phyloP scores from a whole-genome alignment of 2,113 vertebrate genomes.

The Taurulus bubalis region DNA sequence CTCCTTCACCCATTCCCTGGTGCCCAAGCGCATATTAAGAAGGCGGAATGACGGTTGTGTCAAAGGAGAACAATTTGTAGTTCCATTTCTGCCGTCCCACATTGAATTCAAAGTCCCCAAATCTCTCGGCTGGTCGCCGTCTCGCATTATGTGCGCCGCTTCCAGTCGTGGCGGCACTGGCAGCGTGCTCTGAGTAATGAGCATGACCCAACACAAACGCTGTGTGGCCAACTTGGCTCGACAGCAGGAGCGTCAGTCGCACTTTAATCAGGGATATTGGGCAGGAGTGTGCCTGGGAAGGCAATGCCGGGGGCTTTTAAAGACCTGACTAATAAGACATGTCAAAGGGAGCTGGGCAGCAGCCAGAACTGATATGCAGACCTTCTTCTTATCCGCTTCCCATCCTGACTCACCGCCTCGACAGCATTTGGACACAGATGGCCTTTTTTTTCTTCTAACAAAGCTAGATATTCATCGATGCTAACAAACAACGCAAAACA shows the following conservation, averaged over 20 bases:
- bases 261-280: conserved; percentile 82
- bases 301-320: conserved; percentile 76
- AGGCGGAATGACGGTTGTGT: conserved; percentile 49
- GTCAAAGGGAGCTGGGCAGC: conserved; percentile 70
- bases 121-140: conserved; percentile 50
- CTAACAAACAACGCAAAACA: conserved; percentile 38
- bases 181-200: conserved; percentile 76
- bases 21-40: conserved; percentile 54
- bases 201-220: conserved; percentile 75
- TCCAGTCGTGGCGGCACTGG: conserved; percentile 42
- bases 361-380: conserved; percentile 66
- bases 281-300: conserved; percentile 68
- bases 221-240: conserved; percentile 77
- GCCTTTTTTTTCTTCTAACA: conserved; percentile 24
- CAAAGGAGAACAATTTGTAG: conserved; percentile 67
- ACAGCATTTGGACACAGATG: conserved; percentile 59
- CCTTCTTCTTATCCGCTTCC: conserved; percentile 51
- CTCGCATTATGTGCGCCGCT: conserved; percentile 54
- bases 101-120: conserved; percentile 64
- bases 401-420: conserved; percentile 39
- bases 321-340: conserved; percentile 79
- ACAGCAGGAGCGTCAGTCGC: conserved; percentile 62
- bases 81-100: conserved; percentile 53
- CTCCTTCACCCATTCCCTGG: conserved; percentile 32
- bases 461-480: conserved; percentile 41